phyloP scores from a whole-genome alignment of 2,113 vertebrate genomes.

The Neofelis nebulosa region DNA sequence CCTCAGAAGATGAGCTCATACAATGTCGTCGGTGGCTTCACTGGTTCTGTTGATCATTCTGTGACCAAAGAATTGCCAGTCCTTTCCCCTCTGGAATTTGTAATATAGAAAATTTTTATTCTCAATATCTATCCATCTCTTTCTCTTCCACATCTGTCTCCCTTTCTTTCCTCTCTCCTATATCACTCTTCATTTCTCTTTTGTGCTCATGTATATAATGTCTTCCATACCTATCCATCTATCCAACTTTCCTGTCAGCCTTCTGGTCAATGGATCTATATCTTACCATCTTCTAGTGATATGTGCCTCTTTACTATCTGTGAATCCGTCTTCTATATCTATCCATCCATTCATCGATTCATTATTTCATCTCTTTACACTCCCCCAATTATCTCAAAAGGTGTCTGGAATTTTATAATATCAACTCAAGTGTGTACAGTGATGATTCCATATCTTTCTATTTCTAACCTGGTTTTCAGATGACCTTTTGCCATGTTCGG shows the following conservation, averaged over 20 bases:
- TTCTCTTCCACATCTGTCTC: not conserved
- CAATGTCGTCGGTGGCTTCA: accelerated
- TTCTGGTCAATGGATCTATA: not conserved
- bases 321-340: not conserved
- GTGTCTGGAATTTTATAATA: not conserved
- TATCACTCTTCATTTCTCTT: not conserved
- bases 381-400: not conserved
- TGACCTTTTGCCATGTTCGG: not conserved
- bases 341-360: not conserved
- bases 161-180: not conserved
- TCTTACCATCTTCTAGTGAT: too few relatives aligned
- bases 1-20: not conserved
- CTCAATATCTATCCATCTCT: not conserved
- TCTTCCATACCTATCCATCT: not conserved
- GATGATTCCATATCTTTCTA: not conserved
- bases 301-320: not conserved
- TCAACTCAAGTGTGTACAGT: not conserved
- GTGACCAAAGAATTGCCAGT: not conserved
- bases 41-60: not conserved
- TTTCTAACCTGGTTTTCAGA: not conserved
- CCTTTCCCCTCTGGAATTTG: not conserved
- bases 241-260: not conserved
- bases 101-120: not conserved
- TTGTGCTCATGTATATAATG: not conserved
- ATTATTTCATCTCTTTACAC: not conserved